Base-by-base conservation (phyloP, 2,113 vertebrate species). In the Alethe diademata region DNA sequence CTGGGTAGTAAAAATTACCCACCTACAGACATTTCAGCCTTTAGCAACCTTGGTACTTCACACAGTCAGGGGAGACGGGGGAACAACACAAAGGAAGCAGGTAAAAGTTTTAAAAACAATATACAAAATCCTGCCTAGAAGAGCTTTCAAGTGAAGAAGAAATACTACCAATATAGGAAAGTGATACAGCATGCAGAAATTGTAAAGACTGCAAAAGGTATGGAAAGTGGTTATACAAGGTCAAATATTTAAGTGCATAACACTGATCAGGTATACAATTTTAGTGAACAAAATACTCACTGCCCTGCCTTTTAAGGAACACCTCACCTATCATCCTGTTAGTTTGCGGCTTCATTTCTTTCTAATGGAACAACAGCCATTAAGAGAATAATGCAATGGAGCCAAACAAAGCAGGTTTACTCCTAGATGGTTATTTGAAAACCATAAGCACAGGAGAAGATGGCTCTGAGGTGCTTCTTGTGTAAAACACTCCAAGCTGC, bases 1-100 rank as follows among this genome's bases (percentile, higher is more conserved):
- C 84, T 40, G 50, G 28, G 12, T 61, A 78, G 70, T 53, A 70
- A n/a, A 70, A 85, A 94, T 76, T 76, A 79, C 61, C 57, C 78
- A 82, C 70, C 78, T 76, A 85, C 80, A 95, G 56, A 78, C 60
- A 94, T 90, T 85, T 60, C 80, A 92, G 81, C 50, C 86, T 82
- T 92, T 43, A 87, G 54, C 70, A 94, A 54, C 62, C 78, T 38
- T 64, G 25, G 28, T 51, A 89, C 80, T 84, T 87, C 28, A 48
- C 48, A 61, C 18, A 76, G 35, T 5, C 11, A 1, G 7, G 9
- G 14, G 9, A 67, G 24, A 12, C 7, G 6, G 14, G 23, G 29
- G 2, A 40, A 40, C 22, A 87, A 64, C 40, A 65, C 53, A 93
- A 73, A 83, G 26, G 19, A 90, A 82, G 28, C 36, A 92, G 54